These are phyloP conservation scores for Rotaria sp. DNA, from an alignment of 2,888 invertebrate genomes.

Conservation along the genomic window DNA sequence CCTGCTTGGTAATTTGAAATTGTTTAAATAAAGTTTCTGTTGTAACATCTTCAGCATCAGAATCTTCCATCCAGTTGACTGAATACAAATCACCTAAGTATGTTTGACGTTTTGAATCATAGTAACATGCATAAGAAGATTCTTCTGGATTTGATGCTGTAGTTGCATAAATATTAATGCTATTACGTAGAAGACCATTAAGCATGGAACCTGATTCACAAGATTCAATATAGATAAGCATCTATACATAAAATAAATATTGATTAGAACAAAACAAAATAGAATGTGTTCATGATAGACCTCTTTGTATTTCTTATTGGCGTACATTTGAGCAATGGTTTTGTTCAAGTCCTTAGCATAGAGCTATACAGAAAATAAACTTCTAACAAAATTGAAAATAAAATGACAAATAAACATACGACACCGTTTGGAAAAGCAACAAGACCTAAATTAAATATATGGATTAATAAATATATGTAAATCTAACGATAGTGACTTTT, in stretches of 20 bases:
- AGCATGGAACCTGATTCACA: slow-evolving; percentile 65
- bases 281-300: slow-evolving; percentile 47
- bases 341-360: slow-evolving; percentile 52
- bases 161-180: slow-evolving; percentile 61
- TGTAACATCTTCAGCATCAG: slow-evolving; percentile 50
- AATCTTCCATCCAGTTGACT: slow-evolving; percentile 63
- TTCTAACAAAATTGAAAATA: background rate
- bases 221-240: slow-evolving; percentile 63
- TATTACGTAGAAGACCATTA: slow-evolving; percentile 57
- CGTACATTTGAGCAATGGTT: slow-evolving; percentile 56
- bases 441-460: slow-evolving; percentile 52
- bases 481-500: no score
- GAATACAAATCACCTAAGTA: slow-evolving; percentile 63
- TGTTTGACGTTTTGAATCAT: slow-evolving; percentile 56
- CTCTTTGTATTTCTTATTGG: slow-evolving; percentile 56
- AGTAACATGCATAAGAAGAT: slow-evolving; percentile 62
- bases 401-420: background rate
- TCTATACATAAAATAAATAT: slow-evolving; percentile 48
- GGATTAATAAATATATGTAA: background rate
- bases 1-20: slow-evolving; percentile 56
- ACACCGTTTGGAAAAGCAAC: slow-evolving; percentile 57
- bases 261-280: background rate
- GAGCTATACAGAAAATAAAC: slow-evolving; percentile 46
- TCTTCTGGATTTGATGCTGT: slow-evolving; percentile 62
- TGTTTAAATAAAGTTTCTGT: slow-evolving; percentile 35